Conservation (phyloP, 1,140 invertebrate genomes). For the Cydia strobilella region DNA sequence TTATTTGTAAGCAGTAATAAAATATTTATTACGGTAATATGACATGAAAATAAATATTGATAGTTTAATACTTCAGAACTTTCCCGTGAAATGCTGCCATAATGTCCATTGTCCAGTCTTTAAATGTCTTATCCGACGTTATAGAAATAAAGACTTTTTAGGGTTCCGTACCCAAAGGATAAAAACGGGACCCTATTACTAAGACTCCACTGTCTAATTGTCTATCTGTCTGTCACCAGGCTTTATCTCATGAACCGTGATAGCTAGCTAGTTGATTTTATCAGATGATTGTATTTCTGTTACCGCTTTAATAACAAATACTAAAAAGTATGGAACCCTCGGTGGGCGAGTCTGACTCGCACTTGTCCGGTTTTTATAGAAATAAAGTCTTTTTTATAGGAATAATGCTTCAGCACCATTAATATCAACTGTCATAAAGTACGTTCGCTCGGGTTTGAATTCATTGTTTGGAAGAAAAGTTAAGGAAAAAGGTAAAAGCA, state of each 20-base stretch:
- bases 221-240: too few relatives aligned
- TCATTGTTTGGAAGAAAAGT: background rate
- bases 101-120: background rate
- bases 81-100: background rate
- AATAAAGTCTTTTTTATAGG: background rate
- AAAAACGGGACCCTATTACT: too few relatives aligned
- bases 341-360: too few relatives aligned
- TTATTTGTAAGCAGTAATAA: too few relatives aligned
- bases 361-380: background rate
- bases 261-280: too few relatives aligned
- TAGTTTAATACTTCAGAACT: background rate
- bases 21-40: background rate
- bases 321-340: too few relatives aligned
- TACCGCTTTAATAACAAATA: too few relatives aligned
- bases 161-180: too few relatives aligned
- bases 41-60: background rate
- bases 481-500: background rate
- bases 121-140: background rate
- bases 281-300: too few relatives aligned
- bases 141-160: background rate
- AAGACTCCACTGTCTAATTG: too few relatives aligned
- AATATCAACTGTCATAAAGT: constrained; percentile 7
- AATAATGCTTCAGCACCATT: background rate
- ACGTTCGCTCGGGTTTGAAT: background rate
- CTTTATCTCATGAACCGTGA: too few relatives aligned